Evolutionary conservation across 2,888 invertebrate genomes (phyloP), one percentile per base, ranked within the genome.

Genomic region (Clitarchus hookeri): DNA sequence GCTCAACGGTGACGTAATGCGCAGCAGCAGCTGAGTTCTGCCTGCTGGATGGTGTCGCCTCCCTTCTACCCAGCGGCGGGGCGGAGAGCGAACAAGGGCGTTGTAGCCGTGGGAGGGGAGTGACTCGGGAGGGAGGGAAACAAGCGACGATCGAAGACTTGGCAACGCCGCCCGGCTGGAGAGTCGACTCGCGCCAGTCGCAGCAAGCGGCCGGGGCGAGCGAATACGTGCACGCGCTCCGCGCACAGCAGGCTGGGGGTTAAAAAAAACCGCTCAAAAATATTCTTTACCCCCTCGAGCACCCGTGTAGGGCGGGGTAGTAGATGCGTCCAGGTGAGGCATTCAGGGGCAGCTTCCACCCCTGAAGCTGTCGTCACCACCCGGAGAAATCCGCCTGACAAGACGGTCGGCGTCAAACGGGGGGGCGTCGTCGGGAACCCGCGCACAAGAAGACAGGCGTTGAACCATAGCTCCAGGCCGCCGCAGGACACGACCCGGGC

Each of bases 121-220:
- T 6, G n/a, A 0, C 36, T 36, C 0, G 23, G 65, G 19, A 23
- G 65, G 65, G n/a, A 19, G 65, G 65, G n/a, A n/a, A 65, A 65
- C 65, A 65, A 65, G 65, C 65, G 65, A 65, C 65, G 65, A 65
- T 65, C 65, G 65, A 65, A 65, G 65, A 65, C n/a, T 6, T 65
- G 65, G 65, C 65, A 65, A 65, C 65, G 65, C 65, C 65, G 65
- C 65, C 23, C 65, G 65, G 65, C 65, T 2, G 65, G 65, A n/a
- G 19, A 65, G 65, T 65, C 65, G 65, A 65, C 13, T 65, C 65
- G 1, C 65, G 65, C 36, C 65, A 65, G 65, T 65, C 65, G 19
- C 65, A 65, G 48, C 48, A 16, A 48, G 48, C 48, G 48, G 48
- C 48, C 11, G 16, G 65, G 65, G 65, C 65, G 19, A 65, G 65